Evolutionary conservation across 2,888 invertebrate genomes (phyloP), one percentile per base, ranked within the genome.

Genomic region (Cremastinae sp.): DNA sequence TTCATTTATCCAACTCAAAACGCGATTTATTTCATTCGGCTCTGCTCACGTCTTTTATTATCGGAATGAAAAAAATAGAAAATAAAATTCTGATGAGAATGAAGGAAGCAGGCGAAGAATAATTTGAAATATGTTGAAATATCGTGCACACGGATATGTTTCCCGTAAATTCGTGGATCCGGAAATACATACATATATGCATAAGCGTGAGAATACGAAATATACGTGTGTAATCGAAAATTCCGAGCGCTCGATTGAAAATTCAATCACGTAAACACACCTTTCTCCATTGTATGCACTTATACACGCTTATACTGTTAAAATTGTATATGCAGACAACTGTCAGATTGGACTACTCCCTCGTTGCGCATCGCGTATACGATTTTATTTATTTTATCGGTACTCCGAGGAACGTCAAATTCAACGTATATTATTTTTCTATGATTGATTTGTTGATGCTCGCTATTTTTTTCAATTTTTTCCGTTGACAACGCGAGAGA

Each of bases 11-110:
- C n/a, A n/a, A n/a, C 28, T 12, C 22, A 49, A 49, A 74, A 64
- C 62, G 22, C 68, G 68, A 68, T 74, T 69, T 70, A 69, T 69
- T 69, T 64, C 59, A 69, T 74, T 74, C 51, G 49, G 34, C 62
- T 20, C 58, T 47, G 34, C 4, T 62, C 58, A 64, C 64, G 62
- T 43, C 8, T 56, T 12, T 54, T 45, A 61, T 61, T 61, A 41
- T 58, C 62, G 41, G 7, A 18, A 43, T 62, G 49, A 58, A 54
- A 41, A 45, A 34, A 45, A 20, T 22, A 36, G 45, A 18, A 34
- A n/a, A 64, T 49, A 61, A 18, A 41, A 41, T 4, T 9, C 9
- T 41, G 12, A n/a, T 2, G 10, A 34, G n/a, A n/a, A n/a, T n/a
- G n/a, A n/a, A 64, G 12, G 28, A n/a, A 56, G 16, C 51, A 61